Conservation (phyloP, 2,113 vertebrate species). For the Mellivora capensis region DNA sequence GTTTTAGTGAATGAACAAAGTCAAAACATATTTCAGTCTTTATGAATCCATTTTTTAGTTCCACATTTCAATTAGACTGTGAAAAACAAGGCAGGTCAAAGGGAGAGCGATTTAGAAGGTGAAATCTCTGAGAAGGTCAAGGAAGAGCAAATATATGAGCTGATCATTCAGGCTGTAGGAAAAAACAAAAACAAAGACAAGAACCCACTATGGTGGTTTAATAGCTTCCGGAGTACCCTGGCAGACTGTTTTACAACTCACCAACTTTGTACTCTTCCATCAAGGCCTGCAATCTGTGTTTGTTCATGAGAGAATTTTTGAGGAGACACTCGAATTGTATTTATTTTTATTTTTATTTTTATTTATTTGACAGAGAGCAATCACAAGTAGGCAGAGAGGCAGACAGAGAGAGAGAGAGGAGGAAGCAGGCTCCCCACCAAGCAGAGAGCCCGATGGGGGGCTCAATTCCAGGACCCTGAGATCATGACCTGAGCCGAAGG, state of each 20-base stretch:
- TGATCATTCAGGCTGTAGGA: not conserved
- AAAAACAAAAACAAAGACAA: not conserved
- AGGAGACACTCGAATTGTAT: not conserved
- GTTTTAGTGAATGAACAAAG: not conserved
- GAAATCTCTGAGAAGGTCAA: not conserved
- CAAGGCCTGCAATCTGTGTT: not conserved
- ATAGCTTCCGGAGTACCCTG: not conserved
- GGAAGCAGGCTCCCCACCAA: too few relatives aligned
- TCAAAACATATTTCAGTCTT: slow-evolving; percentile 3
- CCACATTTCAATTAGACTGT: slow-evolving; percentile 20
- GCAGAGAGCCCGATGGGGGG: too few relatives aligned
- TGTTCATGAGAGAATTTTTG: not conserved
- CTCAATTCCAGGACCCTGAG: too few relatives aligned
- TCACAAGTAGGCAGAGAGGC: too few relatives aligned
- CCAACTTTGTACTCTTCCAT: not conserved
- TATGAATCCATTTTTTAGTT: not conserved
- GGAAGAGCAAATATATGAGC: not conserved
- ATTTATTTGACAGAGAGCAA: too few relatives aligned
- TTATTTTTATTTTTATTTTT: too few relatives aligned
- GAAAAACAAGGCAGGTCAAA: slow-evolving; percentile 34
- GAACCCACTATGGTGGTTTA: not conserved
- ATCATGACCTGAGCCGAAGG: too few relatives aligned
- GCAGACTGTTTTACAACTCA: not conserved
- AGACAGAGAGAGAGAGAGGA: too few relatives aligned
- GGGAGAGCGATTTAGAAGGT: slow-evolving; percentile 7